Base-by-base conservation (phyloP, 2,113 vertebrate species). In the Hippocampus guttulatus region DNA sequence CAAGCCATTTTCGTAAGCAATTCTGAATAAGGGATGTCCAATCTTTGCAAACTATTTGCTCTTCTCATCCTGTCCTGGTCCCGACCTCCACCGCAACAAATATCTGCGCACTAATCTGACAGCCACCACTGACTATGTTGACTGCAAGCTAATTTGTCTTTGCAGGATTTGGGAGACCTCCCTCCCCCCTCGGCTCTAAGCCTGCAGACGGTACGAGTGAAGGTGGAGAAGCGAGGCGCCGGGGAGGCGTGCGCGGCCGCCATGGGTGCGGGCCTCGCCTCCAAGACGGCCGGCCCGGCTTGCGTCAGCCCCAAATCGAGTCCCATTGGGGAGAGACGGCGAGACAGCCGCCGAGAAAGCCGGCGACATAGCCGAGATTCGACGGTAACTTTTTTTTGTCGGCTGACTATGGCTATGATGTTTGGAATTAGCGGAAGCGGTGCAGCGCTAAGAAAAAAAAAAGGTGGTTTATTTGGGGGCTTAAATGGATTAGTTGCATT, bases 161-260 rank as follows among this genome's bases (percentile, higher is more conserved):
- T 49, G 2, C 51, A 90, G 85, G 96, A 97, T 76, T 83, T 96
- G 74, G 92, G 87, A 0, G 92, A 95, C 49, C 91, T 95, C 65
- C 94, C 95, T 0, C 93, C 94, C 27, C 91, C 91, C 0, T 88
- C 91, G 1, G 77, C 86, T 20, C 90, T 98, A 72, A 96, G 92
- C 85, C 89, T 98, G 73, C 94, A 96, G 14, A 95, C 96, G 0
- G 94, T 98, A 0, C 91, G 95, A 77, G 94, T 96, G 12, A 98
- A 98, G 82, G 88, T 94, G 64, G 95, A 96, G 88, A 96, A 95
- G 85, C 90, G 89, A 73, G 72, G 38, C 52, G 92, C 27, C 84
- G 90, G 69, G 72, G 84, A 92, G 58, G 81, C 89, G 43, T 93
- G 90, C 18, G 33, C 79, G 0, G 80, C 71, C 8, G n/a, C 91